Percentiles rank a stretch among this genome's conserved stretches.
phyloP scores from a whole-genome alignment of 2,888 invertebrate genomes.

The Caenorhabditis sp. region DNA sequence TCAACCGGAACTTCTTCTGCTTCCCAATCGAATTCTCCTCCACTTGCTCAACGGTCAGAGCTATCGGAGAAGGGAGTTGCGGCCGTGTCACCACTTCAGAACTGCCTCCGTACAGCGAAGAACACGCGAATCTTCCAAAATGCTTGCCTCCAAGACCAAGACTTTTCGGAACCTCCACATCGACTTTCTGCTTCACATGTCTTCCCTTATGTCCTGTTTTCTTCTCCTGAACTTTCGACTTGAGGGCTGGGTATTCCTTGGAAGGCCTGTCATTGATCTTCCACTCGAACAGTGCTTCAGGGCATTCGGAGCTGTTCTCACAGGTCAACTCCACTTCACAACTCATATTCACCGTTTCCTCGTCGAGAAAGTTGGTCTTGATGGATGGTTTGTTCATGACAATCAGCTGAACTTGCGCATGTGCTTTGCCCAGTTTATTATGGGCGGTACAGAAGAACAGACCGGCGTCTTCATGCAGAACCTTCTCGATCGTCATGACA shows the following conservation, averaged over 20 bases:
- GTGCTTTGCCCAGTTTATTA: slow-evolving; percentile 76
- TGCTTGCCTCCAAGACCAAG: slow-evolving; percentile 41
- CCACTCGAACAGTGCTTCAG: slow-evolving; percentile 78
- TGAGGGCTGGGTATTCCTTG: slow-evolving; percentile 42
- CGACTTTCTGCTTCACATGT: slow-evolving; percentile 59
- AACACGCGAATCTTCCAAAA: slow-evolving; percentile 76
- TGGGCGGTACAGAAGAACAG: slow-evolving; percentile 79
- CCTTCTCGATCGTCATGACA: slow-evolving; percentile 67
- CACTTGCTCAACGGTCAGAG: slow-evolving; percentile 54
- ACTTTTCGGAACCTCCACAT: slow-evolving; percentile 55
- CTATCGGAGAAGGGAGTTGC: slow-evolving; percentile 61
- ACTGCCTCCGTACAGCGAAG: slow-evolving; percentile 75
- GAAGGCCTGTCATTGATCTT: slow-evolving; percentile 75
- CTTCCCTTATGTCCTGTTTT: slow-evolving; percentile 50
- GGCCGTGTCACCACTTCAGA: slow-evolving; percentile 52
- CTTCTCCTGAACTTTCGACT: slow-evolving; percentile 56
- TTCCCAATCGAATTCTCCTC: slow-evolving; percentile 43
- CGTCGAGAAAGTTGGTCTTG: slow-evolving; percentile 44
- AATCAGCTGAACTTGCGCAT: slow-evolving; percentile 76
- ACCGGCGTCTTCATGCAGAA: slow-evolving; percentile 74
- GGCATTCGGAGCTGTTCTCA: slow-evolving; percentile 69
- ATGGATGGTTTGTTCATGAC: slow-evolving; percentile 70
- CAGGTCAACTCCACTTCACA: slow-evolving; percentile 60
- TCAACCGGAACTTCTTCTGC: slow-evolving; percentile 46
- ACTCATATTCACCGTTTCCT: slow-evolving; percentile 59